Percentiles rank a stretch among this genome's conserved stretches.
Evolutionary conservation across 2,888 invertebrate genomes (phyloP).

Genomic region (Rhagium mordax): DNA sequence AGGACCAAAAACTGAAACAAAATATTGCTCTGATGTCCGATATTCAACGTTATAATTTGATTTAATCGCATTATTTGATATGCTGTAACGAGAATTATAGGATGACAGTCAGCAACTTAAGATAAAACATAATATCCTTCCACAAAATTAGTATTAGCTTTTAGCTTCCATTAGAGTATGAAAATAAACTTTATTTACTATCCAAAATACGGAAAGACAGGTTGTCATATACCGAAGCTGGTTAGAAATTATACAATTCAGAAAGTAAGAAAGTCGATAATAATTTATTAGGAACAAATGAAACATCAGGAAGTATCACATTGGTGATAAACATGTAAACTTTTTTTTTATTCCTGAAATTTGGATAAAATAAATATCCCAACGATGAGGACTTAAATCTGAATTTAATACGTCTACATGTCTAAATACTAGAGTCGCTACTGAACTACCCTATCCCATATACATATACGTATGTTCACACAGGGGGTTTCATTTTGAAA

Average conservation of each 20-base stretch:
- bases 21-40: no score
- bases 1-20: no score
- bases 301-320: background rate
- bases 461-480: no score
- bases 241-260: background rate
- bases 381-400: no score
- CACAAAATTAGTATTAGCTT: background rate
- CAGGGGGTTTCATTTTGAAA: no score
- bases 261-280: background rate
- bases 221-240: background rate
- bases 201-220: background rate
- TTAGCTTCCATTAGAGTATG: background rate
- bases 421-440: no score
- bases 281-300: background rate
- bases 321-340: background rate
- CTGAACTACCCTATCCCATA: no score
- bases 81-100: background rate
- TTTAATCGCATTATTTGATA: background rate
- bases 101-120: background rate
- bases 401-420: no score
- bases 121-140: background rate
- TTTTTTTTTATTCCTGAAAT: no score
- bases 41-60: background rate
- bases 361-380: no score
- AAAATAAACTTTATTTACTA: background rate